Evolutionary conservation across 2,113 vertebrate genomes (phyloP).

Genomic region (Struthio camelus): DNA sequence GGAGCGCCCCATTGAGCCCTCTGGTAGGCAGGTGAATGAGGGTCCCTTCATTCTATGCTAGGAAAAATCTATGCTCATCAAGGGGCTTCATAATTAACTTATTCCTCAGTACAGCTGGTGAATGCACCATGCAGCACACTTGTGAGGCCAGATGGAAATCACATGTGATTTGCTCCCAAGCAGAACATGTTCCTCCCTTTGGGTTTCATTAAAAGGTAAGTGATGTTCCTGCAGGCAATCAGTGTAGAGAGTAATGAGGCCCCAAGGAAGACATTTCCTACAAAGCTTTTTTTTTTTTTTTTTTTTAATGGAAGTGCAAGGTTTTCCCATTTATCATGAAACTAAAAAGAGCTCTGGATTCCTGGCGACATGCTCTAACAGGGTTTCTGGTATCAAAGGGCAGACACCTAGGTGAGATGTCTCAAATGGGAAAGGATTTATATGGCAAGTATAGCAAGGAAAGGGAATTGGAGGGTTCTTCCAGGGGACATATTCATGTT

Average conservation of each 20-base stretch:
- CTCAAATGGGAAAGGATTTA: neutral
- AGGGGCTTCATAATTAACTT: neutral
- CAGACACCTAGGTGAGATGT: neutral
- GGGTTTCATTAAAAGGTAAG: conserved; percentile 23
- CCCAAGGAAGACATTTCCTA: neutral
- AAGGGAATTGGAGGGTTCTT: neutral
- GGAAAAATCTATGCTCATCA: neutral
- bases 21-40: neutral
- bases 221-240: neutral
- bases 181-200: neutral
- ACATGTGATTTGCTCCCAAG: conserved; percentile 5
- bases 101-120: neutral
- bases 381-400: neutral
- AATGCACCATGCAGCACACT: neutral
- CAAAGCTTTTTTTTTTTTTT: neutral
- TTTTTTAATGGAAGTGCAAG: neutral
- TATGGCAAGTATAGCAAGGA: neutral
- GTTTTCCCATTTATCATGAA: neutral
- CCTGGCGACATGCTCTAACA: neutral
- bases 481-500: neutral
- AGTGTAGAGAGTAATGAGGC: neutral
- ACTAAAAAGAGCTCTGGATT: neutral
- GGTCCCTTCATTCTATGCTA: neutral
- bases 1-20: neutral
- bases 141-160: neutral